These are phyloP conservation scores for Xanthia icteritia DNA, from an alignment of 2,888 invertebrate genomes.

Conservation along the genomic window DNA sequence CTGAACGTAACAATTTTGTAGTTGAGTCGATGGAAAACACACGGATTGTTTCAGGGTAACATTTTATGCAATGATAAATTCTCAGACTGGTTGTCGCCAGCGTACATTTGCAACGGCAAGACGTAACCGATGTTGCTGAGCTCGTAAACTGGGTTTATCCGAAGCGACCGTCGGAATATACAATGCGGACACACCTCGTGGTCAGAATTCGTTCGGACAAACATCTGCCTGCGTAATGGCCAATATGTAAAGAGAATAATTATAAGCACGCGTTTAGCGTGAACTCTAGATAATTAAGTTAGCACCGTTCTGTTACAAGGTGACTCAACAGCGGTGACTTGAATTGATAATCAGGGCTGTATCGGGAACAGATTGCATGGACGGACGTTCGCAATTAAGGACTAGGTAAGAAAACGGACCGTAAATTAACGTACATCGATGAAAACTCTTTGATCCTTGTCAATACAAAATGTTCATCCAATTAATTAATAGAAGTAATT, in stretches of 20 bases:
- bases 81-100: constrained; percentile 55
- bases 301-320: constrained; percentile 55
- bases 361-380: constrained; percentile 46
- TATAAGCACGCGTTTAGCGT: constrained; percentile 53
- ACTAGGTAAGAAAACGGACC: constrained; percentile 34
- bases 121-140: constrained; percentile 41
- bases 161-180: constrained; percentile 51
- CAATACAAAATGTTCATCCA: constrained; percentile 40
- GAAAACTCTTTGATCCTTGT: constrained; percentile 46
- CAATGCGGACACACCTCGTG: constrained; percentile 57
- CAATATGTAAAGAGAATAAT: constrained; percentile 55
- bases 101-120: constrained; percentile 45
- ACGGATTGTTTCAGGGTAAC: constrained; percentile 37
- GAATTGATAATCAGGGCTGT: constrained; percentile 63
- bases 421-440: constrained; percentile 48
- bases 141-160: constrained; percentile 57
- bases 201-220: constrained; percentile 48
- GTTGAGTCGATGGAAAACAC: constrained; percentile 41
- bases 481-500: constrained; percentile 54
- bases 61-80: constrained; percentile 49
- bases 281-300: constrained; percentile 63
- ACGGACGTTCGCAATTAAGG: constrained; percentile 21
- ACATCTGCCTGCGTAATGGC: constrained; percentile 55
- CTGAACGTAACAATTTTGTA: constrained; percentile 37
- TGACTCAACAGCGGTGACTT: constrained; percentile 57